phyloP scores from a whole-genome alignment of 2,888 invertebrate genomes.

The Nomada hirtipes region DNA sequence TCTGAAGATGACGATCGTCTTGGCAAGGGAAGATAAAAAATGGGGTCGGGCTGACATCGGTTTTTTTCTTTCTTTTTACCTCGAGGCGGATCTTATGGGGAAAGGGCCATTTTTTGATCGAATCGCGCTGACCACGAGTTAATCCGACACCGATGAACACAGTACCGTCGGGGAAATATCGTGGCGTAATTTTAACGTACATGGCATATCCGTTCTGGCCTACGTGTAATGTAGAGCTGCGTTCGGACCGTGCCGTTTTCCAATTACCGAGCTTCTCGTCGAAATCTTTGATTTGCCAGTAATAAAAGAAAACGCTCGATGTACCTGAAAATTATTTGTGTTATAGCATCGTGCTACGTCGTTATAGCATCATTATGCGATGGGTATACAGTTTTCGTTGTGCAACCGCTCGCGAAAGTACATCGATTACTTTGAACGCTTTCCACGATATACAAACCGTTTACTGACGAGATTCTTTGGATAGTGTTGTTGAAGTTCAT shows the following conservation, averaged over 20 bases:
- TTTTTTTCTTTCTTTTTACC: conserved; percentile 60
- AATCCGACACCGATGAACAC: conserved; percentile 81
- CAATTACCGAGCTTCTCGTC: conserved; percentile 81
- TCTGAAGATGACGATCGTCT: conserved; percentile 48
- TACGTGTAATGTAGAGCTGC: conserved; percentile 83
- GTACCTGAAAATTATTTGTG: conserved; percentile 55
- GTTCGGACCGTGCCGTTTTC: conserved; percentile 79
- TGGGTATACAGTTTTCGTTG: background rate
- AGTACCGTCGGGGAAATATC: conserved; percentile 79
- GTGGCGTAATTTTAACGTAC: conserved; percentile 83
- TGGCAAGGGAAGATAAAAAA: background rate
- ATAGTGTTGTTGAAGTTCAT: conserved; percentile 70
- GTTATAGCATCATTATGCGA: background rate
- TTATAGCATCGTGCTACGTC: too few species aligned
- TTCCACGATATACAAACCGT: conserved; percentile 50
- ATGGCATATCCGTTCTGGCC: conserved; percentile 81
- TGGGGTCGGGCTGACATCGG: background rate
- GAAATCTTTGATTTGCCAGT: conserved; percentile 82
- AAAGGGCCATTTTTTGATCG: conserved; percentile 83
- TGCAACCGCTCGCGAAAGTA: background rate
- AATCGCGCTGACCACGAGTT: conserved; percentile 81
- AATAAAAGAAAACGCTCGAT: conserved; percentile 78
- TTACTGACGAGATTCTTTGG: conserved; percentile 41
- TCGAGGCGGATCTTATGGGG: conserved; percentile 79
- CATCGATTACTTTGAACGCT: background rate